A percentile compares a stretch with the other conserved stretches of the same genome.
phyloP scores from a whole-genome alignment of 2,888 invertebrate species.

The Linhomoeus sp. region DNA sequence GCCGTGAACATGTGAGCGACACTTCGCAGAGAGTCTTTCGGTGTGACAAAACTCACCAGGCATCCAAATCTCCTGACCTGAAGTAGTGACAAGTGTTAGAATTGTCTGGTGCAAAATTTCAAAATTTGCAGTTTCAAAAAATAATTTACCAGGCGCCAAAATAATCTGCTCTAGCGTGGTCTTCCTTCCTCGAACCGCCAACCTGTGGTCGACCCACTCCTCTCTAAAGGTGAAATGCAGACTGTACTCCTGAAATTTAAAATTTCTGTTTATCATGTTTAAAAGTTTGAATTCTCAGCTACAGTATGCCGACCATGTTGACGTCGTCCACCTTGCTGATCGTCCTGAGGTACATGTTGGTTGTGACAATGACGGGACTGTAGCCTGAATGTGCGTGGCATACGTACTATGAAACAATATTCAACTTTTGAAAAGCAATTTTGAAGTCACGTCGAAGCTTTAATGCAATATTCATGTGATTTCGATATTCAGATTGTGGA shows the following conservation, averaged over 20 bases:
- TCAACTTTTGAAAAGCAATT: no score
- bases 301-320: constrained; percentile 95
- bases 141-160: constrained; percentile 16
- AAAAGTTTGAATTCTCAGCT: no score
- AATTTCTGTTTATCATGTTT: no score
- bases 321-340: constrained; percentile 93
- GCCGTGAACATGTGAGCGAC: no score
- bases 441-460: no score
- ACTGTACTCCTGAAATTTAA: constrained; percentile 51
- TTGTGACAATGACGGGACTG: constrained; percentile 84
- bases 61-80: constrained; percentile 58
- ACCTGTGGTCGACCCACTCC: constrained; percentile 77
- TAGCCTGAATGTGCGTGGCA: constrained; percentile 38
- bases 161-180: not conserved
- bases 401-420: not conserved
- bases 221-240: constrained; percentile 86
- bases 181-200: constrained; percentile 20
- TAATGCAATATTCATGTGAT: no score
- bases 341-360: constrained; percentile 90
- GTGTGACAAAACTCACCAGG: no score
- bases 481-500: no score
- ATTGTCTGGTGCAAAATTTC: no score
- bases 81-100: no score
- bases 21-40: no score
- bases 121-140: no score